Conservation (phyloP, 2,797 vertebrate genomes). For the Poecilia velifera region DNA sequence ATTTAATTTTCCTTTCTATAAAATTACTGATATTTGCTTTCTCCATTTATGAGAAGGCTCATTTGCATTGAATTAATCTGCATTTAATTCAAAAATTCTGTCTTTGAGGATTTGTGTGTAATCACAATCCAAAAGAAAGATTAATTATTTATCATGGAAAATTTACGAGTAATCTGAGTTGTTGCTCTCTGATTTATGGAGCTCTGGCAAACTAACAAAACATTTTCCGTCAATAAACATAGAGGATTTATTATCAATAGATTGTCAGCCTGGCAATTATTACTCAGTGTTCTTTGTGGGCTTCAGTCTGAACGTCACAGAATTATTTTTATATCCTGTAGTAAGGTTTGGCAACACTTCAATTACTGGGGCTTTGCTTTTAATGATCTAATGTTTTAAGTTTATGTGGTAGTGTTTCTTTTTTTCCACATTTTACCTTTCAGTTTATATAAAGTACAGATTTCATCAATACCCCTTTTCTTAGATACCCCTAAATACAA, state of each 20-base stretch:
- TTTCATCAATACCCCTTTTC: background rate
- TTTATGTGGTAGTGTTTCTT: background rate
- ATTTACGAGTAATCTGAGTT: background rate
- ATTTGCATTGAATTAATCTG: background rate
- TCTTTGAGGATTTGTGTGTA: background rate
- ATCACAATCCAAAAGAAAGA: background rate
- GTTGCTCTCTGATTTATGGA: background rate
- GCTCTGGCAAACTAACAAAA: background rate
- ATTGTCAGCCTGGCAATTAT: slow-evolving; percentile 5
- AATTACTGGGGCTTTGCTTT: background rate
- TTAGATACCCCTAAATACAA: background rate
- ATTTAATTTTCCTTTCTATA: background rate
- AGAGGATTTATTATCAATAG: slow-evolving; percentile 20
- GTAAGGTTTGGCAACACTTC: slow-evolving; percentile 2
- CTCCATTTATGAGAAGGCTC: background rate
- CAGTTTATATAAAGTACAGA: background rate
- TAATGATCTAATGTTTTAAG: slow-evolving; percentile 7
- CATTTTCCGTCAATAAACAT: slow-evolving; percentile 5
- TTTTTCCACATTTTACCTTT: background rate
- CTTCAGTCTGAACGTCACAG: background rate
- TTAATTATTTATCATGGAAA: background rate
- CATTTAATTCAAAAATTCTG: background rate
- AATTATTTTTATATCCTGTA: background rate
- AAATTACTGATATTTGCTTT: background rate
- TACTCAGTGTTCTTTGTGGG: slow-evolving; percentile 29